Percentiles rank a stretch among this genome's conserved stretches.
Conservation (phyloP, 2,797 vertebrate species). For the Myotis findleyi region DNA sequence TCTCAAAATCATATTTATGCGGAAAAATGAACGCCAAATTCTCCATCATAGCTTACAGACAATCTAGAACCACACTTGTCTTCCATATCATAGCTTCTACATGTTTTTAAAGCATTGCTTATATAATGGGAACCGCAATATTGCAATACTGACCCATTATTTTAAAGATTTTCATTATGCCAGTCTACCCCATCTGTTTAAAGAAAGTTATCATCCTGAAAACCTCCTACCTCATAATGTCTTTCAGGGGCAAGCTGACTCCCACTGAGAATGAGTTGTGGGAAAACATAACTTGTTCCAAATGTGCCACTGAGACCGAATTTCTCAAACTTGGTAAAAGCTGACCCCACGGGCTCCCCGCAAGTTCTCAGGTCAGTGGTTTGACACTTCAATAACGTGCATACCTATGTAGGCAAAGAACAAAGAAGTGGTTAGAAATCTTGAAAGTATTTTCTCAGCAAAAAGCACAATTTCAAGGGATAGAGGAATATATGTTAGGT, state of each 20-base stretch:
- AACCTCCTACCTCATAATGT: conserved; percentile 71
- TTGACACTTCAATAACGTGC: conserved; percentile 73
- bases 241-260: conserved; percentile 71
- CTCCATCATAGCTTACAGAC: neutral
- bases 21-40: neutral
- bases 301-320: conserved; percentile 80
- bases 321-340: conserved; percentile 75
- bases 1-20: neutral
- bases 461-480: neutral
- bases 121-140: neutral
- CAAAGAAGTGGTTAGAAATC: neutral
- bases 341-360: conserved; percentile 49
- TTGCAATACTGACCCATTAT: neutral
- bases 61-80: neutral
- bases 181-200: neutral
- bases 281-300: conserved; percentile 66
- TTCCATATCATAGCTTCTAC: neutral
- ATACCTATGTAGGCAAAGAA: conserved; percentile 49
- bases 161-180: neutral
- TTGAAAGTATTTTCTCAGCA: neutral
- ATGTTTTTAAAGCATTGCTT: neutral
- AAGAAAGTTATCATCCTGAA: neutral
- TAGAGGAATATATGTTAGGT: neutral
- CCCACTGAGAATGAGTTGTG: conserved; percentile 72
- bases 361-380: conserved; percentile 49